These are phyloP conservation scores for Oscheius sp. DNA, from an alignment of 2,888 invertebrate species.

Conservation along the genomic window DNA sequence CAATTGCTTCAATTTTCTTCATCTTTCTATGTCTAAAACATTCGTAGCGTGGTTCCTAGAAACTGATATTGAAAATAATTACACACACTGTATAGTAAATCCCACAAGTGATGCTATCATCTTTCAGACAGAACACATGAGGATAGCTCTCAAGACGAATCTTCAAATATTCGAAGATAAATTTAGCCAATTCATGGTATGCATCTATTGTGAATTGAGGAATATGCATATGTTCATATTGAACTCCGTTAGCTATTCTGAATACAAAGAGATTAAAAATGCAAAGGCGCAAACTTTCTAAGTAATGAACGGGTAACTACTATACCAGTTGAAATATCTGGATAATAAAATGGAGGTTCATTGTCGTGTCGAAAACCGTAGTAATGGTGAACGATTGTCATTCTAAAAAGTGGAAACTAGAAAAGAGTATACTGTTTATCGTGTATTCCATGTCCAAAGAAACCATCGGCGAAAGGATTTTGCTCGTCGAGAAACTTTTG, in stretches of 20 bases:
- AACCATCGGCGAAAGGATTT: slow-evolving; percentile 2
- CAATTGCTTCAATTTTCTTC: slow-evolving; percentile 45
- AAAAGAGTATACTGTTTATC: slow-evolving; percentile 73
- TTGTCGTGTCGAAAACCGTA: slow-evolving; percentile 69
- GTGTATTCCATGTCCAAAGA: slow-evolving; percentile 47
- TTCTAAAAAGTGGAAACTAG: slow-evolving; percentile 72
- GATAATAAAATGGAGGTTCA: slow-evolving; percentile 80
- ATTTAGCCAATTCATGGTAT: slow-evolving; percentile 76
- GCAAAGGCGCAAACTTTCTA: background rate
- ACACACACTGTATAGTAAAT: slow-evolving; percentile 18
- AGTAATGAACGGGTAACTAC: slow-evolving; percentile 26
- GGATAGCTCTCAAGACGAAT: slow-evolving; percentile 14
- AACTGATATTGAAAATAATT: background rate
- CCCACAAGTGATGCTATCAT: background rate
- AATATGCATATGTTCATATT: background rate
- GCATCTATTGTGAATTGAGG: slow-evolving; percentile 83
- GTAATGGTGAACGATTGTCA: slow-evolving; percentile 91
- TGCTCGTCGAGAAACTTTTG: background rate
- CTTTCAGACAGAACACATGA: slow-evolving; percentile 28
- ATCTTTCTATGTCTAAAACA: background rate
- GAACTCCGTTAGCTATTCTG: slow-evolving; percentile 1
- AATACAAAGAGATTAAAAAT: background rate
- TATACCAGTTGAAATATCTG: slow-evolving; percentile 81
- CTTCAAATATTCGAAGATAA: slow-evolving; percentile 24
- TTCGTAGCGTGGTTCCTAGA: background rate